phyloP scores from a whole-genome alignment of 1,140 invertebrate genomes.

The Galleria mellonella region DNA sequence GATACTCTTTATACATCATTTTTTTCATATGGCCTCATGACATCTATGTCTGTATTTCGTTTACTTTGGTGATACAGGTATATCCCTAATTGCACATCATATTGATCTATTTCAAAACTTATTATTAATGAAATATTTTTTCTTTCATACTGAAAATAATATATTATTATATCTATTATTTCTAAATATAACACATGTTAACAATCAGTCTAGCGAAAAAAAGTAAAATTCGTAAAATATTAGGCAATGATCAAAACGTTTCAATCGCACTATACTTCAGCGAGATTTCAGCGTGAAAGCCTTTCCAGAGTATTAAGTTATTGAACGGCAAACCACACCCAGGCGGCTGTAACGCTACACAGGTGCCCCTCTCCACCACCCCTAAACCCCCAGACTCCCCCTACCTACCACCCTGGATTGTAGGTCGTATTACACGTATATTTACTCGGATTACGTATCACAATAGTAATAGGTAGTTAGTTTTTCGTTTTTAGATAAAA shows the following conservation, averaged over 20 bases:
- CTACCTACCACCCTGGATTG: constrained; percentile 11
- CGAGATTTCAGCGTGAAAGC: constrained; percentile 71
- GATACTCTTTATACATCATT: too few relatives aligned
- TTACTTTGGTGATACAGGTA: too few relatives aligned
- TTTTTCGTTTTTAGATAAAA: neutral
- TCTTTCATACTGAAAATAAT: too few relatives aligned
- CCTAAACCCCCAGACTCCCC: constrained; percentile 8
- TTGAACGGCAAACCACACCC: constrained; percentile 72
- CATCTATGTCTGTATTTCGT: too few relatives aligned
- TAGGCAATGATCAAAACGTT: constrained; percentile 33
- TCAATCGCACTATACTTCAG: constrained; percentile 33
- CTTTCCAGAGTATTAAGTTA: constrained; percentile 70
- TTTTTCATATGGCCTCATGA: too few relatives aligned
- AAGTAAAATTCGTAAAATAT: too few relatives aligned
- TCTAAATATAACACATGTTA: too few relatives aligned
- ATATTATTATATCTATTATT: too few relatives aligned
- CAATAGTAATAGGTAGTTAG: constrained; percentile 20
- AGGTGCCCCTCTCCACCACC: constrained; percentile 17
- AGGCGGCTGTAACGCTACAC: constrained; percentile 52
- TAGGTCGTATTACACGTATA: constrained; percentile 22
- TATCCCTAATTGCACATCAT: too few relatives aligned
- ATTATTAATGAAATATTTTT: too few relatives aligned
- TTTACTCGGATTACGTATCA: constrained; percentile 37
- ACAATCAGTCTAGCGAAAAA: too few relatives aligned
- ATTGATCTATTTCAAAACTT: too few relatives aligned